Evolutionary conservation across 2,113 vertebrate genomes (phyloP).

Genomic region (Tamias sibiricus): DNA sequence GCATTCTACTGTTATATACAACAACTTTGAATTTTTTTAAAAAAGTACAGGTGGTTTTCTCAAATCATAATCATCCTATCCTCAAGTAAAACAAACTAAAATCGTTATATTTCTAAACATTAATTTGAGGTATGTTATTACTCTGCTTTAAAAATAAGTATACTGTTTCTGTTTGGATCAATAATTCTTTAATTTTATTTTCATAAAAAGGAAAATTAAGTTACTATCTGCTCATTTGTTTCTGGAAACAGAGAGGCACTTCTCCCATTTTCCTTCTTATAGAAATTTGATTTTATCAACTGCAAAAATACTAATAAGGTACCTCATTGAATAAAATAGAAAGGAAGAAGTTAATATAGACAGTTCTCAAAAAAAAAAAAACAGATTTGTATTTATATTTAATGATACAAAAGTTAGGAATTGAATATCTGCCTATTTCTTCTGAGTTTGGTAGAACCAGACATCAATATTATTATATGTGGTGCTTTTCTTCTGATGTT

Average conservation of each 20-base stretch:
- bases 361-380: slow-evolving; percentile 1
- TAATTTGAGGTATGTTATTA: not conserved
- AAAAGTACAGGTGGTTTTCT: no score
- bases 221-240: not conserved
- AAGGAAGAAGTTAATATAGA: not conserved
- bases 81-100: not conserved
- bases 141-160: not conserved
- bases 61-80: not conserved
- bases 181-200: slow-evolving; percentile 13
- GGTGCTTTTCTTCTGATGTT: not conserved
- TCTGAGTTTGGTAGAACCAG: not conserved
- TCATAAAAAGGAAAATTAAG: slow-evolving; percentile 9
- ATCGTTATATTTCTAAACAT: not conserved
- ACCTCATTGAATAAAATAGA: not conserved
- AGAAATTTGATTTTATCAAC: not conserved
- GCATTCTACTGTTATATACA: no score
- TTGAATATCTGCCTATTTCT: slow-evolving; percentile 23
- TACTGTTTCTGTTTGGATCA: not conserved
- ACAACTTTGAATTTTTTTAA: no score
- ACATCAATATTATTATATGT: not conserved
- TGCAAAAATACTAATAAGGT: not conserved
- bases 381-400: slow-evolving; percentile 37
- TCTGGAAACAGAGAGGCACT: not conserved
- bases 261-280: not conserved
- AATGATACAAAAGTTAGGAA: slow-evolving; percentile 18